These are phyloP conservation scores for Chaitophorus viminalis DNA, from an alignment of 2,888 invertebrate genomes.

Conservation along the genomic window DNA sequence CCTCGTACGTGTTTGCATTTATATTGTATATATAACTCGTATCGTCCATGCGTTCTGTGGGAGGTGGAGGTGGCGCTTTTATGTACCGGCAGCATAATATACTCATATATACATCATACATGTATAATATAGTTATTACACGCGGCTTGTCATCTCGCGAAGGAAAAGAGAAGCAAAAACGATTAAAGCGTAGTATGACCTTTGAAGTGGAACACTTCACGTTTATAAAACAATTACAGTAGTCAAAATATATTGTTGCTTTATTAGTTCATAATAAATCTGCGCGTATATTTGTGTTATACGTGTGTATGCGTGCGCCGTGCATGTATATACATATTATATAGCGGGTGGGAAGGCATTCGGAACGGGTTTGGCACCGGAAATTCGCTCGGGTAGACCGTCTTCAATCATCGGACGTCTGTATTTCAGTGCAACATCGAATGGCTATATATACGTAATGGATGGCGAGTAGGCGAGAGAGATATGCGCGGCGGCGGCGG, in stretches of 20 bases:
- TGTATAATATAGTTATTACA: too few species aligned
- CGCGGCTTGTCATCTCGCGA: not conserved
- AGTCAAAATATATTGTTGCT: not conserved
- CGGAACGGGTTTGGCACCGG: conserved; percentile 54
- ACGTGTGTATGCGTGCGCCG: not conserved
- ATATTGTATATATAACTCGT: not conserved
- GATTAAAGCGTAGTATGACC: too few species aligned
- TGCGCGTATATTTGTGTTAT: too few species aligned
- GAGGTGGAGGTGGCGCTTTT: not conserved
- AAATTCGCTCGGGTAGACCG: conserved; percentile 47
- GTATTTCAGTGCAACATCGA: conserved; percentile 34
- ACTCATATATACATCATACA: too few species aligned
- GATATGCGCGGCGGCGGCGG: not conserved
- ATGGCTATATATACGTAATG: conserved; percentile 42
- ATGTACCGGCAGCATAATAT: too few species aligned
- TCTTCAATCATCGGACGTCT: conserved; percentile 47
- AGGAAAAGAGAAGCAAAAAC: not conserved
- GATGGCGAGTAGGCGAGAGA: conserved; percentile 37
- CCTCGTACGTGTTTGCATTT: not conserved
- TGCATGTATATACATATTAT: not conserved
- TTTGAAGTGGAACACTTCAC: not conserved
- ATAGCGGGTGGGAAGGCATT: conserved; percentile 37
- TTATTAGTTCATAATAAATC: too few species aligned
- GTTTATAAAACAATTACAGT: not conserved
- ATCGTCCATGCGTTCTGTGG: not conserved